Evolutionary conservation across 1,140 invertebrate genomes (phyloP).

Genomic region (Mamestra configurata): DNA sequence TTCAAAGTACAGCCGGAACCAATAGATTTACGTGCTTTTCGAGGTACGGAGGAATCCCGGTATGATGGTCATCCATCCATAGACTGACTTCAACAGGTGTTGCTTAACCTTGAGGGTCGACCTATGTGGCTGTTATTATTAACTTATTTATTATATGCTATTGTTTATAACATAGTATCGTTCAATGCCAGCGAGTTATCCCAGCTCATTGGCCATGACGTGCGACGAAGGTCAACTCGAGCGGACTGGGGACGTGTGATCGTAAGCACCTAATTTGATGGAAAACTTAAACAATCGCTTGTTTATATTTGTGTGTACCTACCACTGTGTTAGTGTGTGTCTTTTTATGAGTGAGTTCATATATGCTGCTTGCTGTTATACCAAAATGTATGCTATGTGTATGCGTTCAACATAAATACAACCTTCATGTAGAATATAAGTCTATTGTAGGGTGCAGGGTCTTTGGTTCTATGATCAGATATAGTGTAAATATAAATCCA

Average conservation of each 20-base stretch:
- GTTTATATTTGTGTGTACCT: not conserved
- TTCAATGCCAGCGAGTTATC: slow-evolving; percentile 55
- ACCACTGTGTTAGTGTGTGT: too few species aligned
- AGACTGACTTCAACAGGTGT: too few species aligned
- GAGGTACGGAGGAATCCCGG: too few species aligned
- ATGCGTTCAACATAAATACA: not conserved
- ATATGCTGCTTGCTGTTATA: not conserved
- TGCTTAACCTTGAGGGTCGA: too few species aligned
- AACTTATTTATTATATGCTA: slow-evolving; percentile 45
- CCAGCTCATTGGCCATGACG: slow-evolving; percentile 48
- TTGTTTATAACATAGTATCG: slow-evolving; percentile 44
- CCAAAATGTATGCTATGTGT: not conserved
- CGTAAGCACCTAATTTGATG: slow-evolving; percentile 58
- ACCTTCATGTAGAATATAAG: too few species aligned
- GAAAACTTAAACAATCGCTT: slow-evolving; percentile 52
- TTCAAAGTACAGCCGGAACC: too few species aligned
- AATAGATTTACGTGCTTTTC: too few species aligned
- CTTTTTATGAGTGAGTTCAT: not conserved
- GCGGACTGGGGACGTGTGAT: slow-evolving; percentile 49
- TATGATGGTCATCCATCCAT: too few species aligned
- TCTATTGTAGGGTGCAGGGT: too few species aligned
- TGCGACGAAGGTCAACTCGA: slow-evolving; percentile 56
- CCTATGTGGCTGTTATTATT: too few species aligned
- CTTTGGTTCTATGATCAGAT: too few species aligned
- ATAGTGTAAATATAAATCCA: too few species aligned